Base-by-base conservation (phyloP, 1,140 invertebrate genomes). In the Paralvinella palmiformis region DNA sequence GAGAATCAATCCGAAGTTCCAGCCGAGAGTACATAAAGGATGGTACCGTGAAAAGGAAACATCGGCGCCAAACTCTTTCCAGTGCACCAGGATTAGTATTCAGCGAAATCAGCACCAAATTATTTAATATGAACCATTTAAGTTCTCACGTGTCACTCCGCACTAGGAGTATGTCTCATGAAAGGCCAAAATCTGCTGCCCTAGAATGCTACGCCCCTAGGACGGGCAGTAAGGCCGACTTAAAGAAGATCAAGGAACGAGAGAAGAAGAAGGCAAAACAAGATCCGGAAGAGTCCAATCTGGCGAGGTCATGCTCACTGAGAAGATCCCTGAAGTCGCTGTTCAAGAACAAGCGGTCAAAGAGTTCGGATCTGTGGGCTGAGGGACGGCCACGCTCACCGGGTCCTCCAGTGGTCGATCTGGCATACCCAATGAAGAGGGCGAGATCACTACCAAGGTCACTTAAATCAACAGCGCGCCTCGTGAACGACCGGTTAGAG, bases 361-460 rank as follows among this genome's bases (percentile, higher is more conserved):
- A 57, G 55, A 32, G 27, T 57, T 22, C 27, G 3, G 41, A 35
- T 13, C 22, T 60, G 35, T 60, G 58, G 58, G 58, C 44, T 3
- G 24, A 37, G 41, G 36, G 41, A 10, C 24, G 10, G 24, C 58
- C 58, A 7, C 5, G 17, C 13, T 45, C 58, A 6, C 58, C 58
- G 24, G 58, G 58, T 6, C 58, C 58, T 2, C 58, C 58, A 4
- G 58, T 60, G 6, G 58, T 60, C 2, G 41, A 60, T 15, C 33
- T 60, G 41, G 36, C 20, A 15, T 32, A 27, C 1, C 33, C 55
- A 27, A 29, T 52, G 24, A 32, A 37, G 24, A 22, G 20, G 41
- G n/a, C 24, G 32, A 22, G 58, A 33, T 60, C 58, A 45, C 24
- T 60, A 20, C 33, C 58, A 7, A 37, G 41, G 24, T 60, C 58